Conservation (phyloP, 2,113 vertebrate genomes). For the Limnothrissa miodon region DNA sequence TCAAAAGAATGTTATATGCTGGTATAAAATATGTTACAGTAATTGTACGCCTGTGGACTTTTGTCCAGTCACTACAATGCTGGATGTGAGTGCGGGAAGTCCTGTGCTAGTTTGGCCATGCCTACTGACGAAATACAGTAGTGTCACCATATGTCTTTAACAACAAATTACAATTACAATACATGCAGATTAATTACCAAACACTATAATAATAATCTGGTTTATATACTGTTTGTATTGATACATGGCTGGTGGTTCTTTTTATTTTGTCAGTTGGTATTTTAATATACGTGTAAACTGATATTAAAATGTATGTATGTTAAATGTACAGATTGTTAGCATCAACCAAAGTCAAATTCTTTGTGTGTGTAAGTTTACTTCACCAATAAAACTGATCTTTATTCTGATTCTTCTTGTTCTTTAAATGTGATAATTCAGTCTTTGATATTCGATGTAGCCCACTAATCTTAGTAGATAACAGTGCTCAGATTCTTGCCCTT, state of each 20-base stretch:
- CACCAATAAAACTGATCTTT: too few species aligned
- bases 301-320: not conserved
- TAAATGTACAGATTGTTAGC: too few species aligned
- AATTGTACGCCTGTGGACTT: not conserved
- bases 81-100: not conserved
- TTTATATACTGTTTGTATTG: not conserved
- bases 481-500: not conserved
- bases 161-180: not conserved
- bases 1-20: not conserved
- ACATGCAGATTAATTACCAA: too few species aligned
- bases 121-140: not conserved
- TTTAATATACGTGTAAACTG: not conserved
- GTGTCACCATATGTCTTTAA: not conserved
- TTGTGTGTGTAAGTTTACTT: too few species aligned
- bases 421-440: not conserved
- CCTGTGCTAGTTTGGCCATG: not conserved
- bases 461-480: conserved; percentile 11
- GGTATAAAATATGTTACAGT: not conserved
- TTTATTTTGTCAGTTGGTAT: not conserved
- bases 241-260: not conserved
- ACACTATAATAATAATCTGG: too few species aligned
- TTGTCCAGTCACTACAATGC: not conserved
- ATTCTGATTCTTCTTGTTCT: too few species aligned
- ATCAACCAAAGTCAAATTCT: too few species aligned
- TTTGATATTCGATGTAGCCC: not conserved